A percentile compares a stretch with the other conserved stretches of the same genome.
These are phyloP conservation scores for Sarcophaga carnaria DNA, from an alignment of 2,888 invertebrate genomes.

Conservation along the genomic window DNA sequence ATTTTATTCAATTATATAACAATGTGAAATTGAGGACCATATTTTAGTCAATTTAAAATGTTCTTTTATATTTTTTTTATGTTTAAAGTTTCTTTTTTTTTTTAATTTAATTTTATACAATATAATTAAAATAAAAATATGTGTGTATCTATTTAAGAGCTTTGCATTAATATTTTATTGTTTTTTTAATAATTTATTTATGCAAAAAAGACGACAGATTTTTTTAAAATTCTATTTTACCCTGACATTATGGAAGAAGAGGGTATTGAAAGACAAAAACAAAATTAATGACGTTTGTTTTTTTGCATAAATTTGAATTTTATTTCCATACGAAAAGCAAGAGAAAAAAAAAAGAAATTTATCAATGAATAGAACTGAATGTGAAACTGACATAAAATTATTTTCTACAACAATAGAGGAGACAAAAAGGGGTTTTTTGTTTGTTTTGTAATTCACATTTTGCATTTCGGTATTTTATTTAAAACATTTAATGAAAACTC, in stretches of 20 bases:
- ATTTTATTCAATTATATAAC: too few species aligned
- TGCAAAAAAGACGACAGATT: background rate
- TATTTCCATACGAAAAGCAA: background rate
- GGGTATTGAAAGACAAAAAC: background rate
- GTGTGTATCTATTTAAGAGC: conserved; percentile 8
- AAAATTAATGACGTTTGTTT: conserved; percentile 3
- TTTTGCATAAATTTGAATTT: conserved; percentile 32
- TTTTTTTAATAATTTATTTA: conserved; percentile 32
- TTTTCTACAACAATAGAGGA: background rate
- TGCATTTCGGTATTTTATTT: background rate
- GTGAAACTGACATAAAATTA: background rate
- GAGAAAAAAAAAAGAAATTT: background rate
- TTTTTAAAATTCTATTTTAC: background rate
- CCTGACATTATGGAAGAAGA: background rate
- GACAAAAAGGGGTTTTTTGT: conserved; percentile 8
- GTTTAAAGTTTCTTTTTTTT: background rate
- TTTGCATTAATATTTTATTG: background rate
- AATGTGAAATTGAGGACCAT: too few species aligned
- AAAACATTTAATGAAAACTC: conserved; percentile 12
- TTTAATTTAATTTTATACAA: background rate
- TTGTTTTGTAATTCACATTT: background rate
- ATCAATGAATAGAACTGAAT: conserved; percentile 23
- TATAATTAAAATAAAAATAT: conserved; percentile 1
- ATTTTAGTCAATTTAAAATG: too few species aligned
- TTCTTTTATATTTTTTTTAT: background rate